Evolutionary conservation across 2,113 vertebrate genomes (phyloP).

Genomic region (Phylloscopus trochilus): DNA sequence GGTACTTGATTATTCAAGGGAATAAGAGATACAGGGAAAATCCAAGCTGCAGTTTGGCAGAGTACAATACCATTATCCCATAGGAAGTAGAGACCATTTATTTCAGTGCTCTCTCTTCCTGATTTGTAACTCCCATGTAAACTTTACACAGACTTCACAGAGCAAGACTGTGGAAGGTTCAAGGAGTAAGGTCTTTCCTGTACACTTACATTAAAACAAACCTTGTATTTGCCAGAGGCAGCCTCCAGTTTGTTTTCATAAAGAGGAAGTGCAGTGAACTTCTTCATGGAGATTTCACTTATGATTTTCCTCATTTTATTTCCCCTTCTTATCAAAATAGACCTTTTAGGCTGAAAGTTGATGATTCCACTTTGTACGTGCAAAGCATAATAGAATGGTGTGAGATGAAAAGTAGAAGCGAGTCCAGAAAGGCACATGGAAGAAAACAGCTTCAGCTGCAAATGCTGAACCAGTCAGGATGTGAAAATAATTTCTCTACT

Average conservation of each 20-base stretch:
- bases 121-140: background rate
- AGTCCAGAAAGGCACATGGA: background rate
- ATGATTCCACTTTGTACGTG: conserved; percentile 2
- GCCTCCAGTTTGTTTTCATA: conserved; percentile 16
- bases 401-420: background rate
- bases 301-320: background rate
- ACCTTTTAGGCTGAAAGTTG: conserved; percentile 1
- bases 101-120: background rate
- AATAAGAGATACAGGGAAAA: background rate
- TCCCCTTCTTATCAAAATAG: conserved; percentile 43
- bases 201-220: background rate
- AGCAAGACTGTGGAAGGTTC: background rate
- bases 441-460: conserved; percentile 2
- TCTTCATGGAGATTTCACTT: conserved; percentile 14
- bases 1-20: background rate
- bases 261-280: background rate
- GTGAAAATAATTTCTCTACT: background rate
- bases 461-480: background rate
- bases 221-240: background rate
- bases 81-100: background rate
- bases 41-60: background rate
- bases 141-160: background rate
- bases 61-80: background rate
- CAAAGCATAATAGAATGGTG: background rate
- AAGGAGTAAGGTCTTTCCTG: conserved; percentile 24